Percentiles rank a stretch among this genome's conserved stretches.
These are phyloP conservation scores for Goniozus legneri DNA, from an alignment of 1,140 invertebrate genomes.

Conservation along the genomic window DNA sequence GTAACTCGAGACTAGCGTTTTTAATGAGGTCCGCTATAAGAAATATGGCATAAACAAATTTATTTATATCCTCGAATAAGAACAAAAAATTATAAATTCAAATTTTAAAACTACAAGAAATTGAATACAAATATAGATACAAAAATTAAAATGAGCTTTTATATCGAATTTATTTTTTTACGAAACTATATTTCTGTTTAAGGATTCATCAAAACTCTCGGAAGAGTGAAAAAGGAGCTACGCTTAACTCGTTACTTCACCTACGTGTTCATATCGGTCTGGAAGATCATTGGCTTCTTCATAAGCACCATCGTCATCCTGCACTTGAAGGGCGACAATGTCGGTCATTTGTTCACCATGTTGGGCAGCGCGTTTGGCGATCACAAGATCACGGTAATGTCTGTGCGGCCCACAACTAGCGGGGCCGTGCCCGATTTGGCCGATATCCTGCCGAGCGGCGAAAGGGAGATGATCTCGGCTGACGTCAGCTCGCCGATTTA, in stretches of 20 bases:
- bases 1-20: too few relatives aligned
- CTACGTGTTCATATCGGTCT: conserved; percentile 83
- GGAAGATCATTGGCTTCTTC: conserved; percentile 83
- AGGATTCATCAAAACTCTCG: conserved; percentile 77
- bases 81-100: too few relatives aligned
- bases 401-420: conserved; percentile 56
- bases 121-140: too few relatives aligned
- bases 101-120: too few relatives aligned
- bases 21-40: too few relatives aligned
- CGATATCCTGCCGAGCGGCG: conserved; percentile 68
- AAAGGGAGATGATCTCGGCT: conserved; percentile 67
- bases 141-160: too few relatives aligned
- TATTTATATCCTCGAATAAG: not conserved
- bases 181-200: not conserved
- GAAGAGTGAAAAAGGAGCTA: conserved; percentile 77
- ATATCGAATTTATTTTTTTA: conserved; percentile 2
- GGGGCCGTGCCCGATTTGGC: conserved; percentile 68
- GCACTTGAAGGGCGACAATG: conserved; percentile 71
- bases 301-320: conserved; percentile 70
- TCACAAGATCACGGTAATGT: conserved; percentile 73
- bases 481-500: conserved; percentile 71
- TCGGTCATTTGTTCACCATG: conserved; percentile 73
- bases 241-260: conserved; percentile 80
- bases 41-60: too few relatives aligned
- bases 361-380: conserved; percentile 72